phyloP scores from a whole-genome alignment of 2,797 vertebrate species.

The Brachyalestes nurse region DNA sequence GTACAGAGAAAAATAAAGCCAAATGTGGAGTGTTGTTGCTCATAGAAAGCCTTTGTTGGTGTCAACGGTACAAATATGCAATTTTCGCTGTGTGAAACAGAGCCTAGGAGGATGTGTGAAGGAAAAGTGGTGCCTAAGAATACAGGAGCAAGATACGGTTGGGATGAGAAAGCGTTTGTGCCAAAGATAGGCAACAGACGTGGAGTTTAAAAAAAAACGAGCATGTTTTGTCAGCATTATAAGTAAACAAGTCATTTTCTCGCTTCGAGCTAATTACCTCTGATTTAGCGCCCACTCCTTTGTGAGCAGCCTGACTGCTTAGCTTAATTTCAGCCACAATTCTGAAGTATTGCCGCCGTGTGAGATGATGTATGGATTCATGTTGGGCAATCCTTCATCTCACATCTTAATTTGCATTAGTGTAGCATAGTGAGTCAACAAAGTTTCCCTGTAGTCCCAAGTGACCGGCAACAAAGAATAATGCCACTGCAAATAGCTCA shows the following conservation, averaged over 20 bases:
- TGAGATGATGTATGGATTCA: conserved; percentile 56
- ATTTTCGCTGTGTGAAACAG: conserved; percentile 14
- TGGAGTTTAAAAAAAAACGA: background rate
- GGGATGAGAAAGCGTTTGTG: background rate
- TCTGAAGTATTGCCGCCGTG: conserved; percentile 46
- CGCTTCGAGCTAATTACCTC: conserved; percentile 49
- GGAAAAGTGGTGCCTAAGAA: background rate
- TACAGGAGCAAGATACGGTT: background rate
- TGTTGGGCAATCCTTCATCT: conserved; percentile 53
- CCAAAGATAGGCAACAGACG: conserved; percentile 19
- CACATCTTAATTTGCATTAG: conserved; percentile 57
- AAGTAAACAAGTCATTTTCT: conserved; percentile 46
- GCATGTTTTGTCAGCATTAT: conserved; percentile 33
- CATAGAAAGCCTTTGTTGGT: conserved; percentile 15
- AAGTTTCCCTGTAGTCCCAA: conserved; percentile 52
- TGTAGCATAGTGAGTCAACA: conserved; percentile 58
- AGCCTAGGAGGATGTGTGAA: background rate
- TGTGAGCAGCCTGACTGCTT: conserved; percentile 39
- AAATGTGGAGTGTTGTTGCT: conserved; percentile 39
- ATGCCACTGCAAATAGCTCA: conserved; percentile 49
- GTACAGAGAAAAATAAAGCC: conserved; percentile 20
- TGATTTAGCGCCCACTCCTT: conserved; percentile 42
- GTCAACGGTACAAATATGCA: conserved; percentile 19
- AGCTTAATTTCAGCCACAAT: conserved; percentile 39
- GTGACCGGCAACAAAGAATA: conserved; percentile 37